A percentile compares a stretch with the other conserved stretches of the same genome.
Conservation (phyloP, 2,888 invertebrate genomes). For the Hypena proboscidalis region DNA sequence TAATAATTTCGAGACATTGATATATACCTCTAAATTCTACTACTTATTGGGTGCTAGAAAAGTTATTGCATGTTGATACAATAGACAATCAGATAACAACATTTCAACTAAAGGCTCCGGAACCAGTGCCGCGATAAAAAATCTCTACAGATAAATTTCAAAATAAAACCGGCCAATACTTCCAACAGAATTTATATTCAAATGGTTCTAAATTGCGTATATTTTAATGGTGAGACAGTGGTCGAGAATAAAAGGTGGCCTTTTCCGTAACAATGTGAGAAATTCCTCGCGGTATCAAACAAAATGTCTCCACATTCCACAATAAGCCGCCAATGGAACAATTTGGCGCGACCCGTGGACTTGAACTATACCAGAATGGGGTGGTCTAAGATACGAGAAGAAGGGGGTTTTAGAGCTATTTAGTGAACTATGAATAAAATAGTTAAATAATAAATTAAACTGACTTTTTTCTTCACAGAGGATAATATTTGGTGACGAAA, state of each 20-base stretch:
- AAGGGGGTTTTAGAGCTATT: no score
- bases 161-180: background rate
- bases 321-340: constrained; percentile 69
- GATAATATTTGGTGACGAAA: no score
- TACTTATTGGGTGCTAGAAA: no score
- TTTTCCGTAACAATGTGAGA: constrained; percentile 45
- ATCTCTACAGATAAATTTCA: no score
- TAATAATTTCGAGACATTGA: no score
- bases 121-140: no score
- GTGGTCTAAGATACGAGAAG: constrained; percentile 17
- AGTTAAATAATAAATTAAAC: no score
- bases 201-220: constrained; percentile 39
- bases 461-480: no score
- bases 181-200: constrained; percentile 33
- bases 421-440: no score
- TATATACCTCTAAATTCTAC: no score
- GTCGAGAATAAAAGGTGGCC: constrained; percentile 42
- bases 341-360: constrained; percentile 59
- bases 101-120: background rate
- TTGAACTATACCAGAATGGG: constrained; percentile 36
- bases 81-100: constrained; percentile 1
- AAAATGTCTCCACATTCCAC: constrained; percentile 48
- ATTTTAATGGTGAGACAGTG: constrained; percentile 45
- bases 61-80: no score
- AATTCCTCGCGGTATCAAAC: constrained; percentile 34